A percentile compares a stretch with the other conserved stretches of the same genome.
Evolutionary conservation across 2,113 vertebrate species (phyloP).

Genomic region (Eclectus roratus): DNA sequence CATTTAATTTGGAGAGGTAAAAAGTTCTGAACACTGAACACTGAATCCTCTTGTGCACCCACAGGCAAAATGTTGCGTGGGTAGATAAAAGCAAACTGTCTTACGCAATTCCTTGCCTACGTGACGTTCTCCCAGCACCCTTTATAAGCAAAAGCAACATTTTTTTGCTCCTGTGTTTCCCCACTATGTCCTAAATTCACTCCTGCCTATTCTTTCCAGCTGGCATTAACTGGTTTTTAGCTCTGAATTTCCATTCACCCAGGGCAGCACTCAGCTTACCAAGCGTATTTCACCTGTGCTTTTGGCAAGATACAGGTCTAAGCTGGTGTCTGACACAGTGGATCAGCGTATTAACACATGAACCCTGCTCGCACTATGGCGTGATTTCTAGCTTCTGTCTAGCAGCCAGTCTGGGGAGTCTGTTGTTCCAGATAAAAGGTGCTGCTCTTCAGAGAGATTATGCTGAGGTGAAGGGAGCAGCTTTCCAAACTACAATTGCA

Average conservation of each 20-base stretch:
- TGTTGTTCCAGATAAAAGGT: slow-evolving; percentile 22
- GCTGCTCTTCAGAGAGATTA: slow-evolving; percentile 27
- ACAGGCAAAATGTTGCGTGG: slow-evolving; percentile 61
- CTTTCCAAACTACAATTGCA: neutral
- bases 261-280: neutral
- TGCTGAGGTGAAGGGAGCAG: neutral
- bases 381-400: slow-evolving; percentile 18
- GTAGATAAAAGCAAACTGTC: slow-evolving; percentile 50
- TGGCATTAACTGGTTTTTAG: neutral
- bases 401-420: neutral
- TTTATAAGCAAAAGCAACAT: slow-evolving; percentile 14
- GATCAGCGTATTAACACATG: slow-evolving; percentile 29
- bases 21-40: slow-evolving; percentile 20
- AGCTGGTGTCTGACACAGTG: neutral
- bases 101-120: slow-evolving; percentile 56
- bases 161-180: slow-evolving; percentile 7
- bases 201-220: slow-evolving; percentile 12
- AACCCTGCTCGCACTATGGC: neutral
- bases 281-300: neutral
- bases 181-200: neutral
- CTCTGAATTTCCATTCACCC: neutral
- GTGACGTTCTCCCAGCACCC: slow-evolving; percentile 38
- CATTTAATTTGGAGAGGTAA: slow-evolving; percentile 31
- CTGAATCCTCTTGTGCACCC: slow-evolving; percentile 56
- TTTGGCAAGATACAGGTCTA: neutral